Evolutionary conservation across 2,113 vertebrate species (phyloP), one percentile per base, ranked within the genome.

Genomic region (Carlito syrichta): DNA sequence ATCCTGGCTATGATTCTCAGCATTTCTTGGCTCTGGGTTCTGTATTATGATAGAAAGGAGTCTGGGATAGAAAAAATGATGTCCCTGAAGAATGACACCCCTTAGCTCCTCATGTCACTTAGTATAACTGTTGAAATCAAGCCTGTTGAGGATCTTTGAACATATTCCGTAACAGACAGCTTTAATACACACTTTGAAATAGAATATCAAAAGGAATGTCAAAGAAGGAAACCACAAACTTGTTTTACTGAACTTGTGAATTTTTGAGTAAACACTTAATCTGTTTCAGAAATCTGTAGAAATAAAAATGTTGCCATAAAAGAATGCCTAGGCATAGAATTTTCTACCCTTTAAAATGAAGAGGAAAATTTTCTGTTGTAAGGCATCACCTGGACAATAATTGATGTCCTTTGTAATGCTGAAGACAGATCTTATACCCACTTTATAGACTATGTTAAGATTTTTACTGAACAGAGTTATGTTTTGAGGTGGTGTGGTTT

Each of bases 1-100:
- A 99, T 99, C 97, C 98, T 99, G 93, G 99, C 99, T 68, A 99
- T 99, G 99, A 99, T 99, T 30, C 99, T 99, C 86, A 99, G 99
- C 1, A 98, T 99, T 83, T 99, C 99, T 48, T 98, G 99, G 77
- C 99, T 99, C 68, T 99, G 99, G 99, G 99, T 99, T 10, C 99
- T 99, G 25, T 99, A 99, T 97, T 99, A 99, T 0, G 99, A 99
- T 92, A 98, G 98, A 71, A 99, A 98, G 91, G 98, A 99, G 96
- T 99, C 99, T 0, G 98, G 99, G 48, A 81, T 93, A 1, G 98
- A 98, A n/a, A 99, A 98, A 76, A 98, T 99, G 92, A 97, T 98
- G 96, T 97, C 98, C 38, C 85, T 98, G 73, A 99, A 98, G 97
- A 89, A 97, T 3, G 91, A 98, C 27, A 94, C 97, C 32, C 86